phyloP scores from a whole-genome alignment of 2,888 invertebrate species.

The Lycocerus yunnanus region DNA sequence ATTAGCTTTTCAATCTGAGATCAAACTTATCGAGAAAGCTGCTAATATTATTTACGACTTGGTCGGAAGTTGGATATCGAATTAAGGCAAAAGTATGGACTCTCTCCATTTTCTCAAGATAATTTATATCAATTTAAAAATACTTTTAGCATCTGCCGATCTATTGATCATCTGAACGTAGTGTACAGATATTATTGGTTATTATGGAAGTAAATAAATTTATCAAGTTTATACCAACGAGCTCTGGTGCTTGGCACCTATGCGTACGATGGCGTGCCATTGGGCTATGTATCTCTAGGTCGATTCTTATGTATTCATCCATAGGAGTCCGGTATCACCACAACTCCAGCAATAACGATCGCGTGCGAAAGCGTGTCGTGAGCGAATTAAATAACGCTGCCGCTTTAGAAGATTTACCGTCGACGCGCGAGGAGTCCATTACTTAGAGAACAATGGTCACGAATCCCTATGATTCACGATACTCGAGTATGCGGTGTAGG shows the following conservation, averaged over 20 bases:
- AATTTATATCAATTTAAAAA: neutral
- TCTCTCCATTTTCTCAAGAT: neutral
- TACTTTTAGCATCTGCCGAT: neutral
- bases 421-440: slow-evolving; percentile 48
- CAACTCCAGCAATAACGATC: slow-evolving; percentile 42
- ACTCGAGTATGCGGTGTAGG: slow-evolving; percentile 34
- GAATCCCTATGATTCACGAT: slow-evolving; percentile 48
- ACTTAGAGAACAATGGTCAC: slow-evolving; percentile 51
- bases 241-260: slow-evolving; percentile 22
- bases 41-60: neutral
- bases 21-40: neutral
- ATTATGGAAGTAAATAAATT: neutral
- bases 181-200: neutral
- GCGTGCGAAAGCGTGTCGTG: slow-evolving; percentile 47
- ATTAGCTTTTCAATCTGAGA: neutral
- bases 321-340: slow-evolving; percentile 33
- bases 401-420: slow-evolving; percentile 47
- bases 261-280: slow-evolving; percentile 19
- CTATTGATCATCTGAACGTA: neutral
- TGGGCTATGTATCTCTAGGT: slow-evolving; percentile 1
- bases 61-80: neutral
- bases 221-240: slow-evolving; percentile 9
- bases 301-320: slow-evolving; percentile 10
- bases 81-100: neutral
- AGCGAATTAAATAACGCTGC: slow-evolving; percentile 48